Evolutionary conservation across 2,888 invertebrate genomes (phyloP).

Genomic region (Cephus sareptanus): DNA sequence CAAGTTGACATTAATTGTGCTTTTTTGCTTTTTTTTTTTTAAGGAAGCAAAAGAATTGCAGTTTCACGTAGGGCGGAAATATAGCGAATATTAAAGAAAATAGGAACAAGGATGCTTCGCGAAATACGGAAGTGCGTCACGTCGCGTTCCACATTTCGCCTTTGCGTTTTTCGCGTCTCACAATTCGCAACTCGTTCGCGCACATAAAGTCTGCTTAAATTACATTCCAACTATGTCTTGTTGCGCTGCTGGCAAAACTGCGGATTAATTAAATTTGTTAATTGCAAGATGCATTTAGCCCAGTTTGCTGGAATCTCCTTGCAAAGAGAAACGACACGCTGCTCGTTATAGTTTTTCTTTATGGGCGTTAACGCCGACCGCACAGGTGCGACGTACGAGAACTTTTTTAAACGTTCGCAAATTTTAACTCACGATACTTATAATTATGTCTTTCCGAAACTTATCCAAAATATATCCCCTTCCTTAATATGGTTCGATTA

Average conservation of each 20-base stretch:
- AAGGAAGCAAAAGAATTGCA: not conserved
- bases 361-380: not conserved
- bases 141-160: not conserved
- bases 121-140: not conserved
- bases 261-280: constrained; percentile 64
- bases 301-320: constrained; percentile 9
- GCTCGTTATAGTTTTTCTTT: not conserved
- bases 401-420: not conserved
- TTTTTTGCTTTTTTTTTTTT: not conserved
- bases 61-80: not conserved
- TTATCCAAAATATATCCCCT: not conserved
- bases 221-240: constrained; percentile 57
- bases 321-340: not conserved
- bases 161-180: not conserved
- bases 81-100: not conserved
- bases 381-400: not conserved
- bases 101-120: not conserved
- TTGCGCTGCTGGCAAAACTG: constrained; percentile 47
- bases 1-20: not conserved
- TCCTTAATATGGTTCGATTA: not conserved
- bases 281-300: constrained; percentile 62
- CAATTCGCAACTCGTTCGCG: constrained; percentile 8
- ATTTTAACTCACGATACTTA: not conserved
- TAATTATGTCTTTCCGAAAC: not conserved
- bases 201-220: constrained; percentile 47